These are phyloP conservation scores for Eurypyga helias DNA, from an alignment of 2,113 vertebrate species.

Conservation along the genomic window DNA sequence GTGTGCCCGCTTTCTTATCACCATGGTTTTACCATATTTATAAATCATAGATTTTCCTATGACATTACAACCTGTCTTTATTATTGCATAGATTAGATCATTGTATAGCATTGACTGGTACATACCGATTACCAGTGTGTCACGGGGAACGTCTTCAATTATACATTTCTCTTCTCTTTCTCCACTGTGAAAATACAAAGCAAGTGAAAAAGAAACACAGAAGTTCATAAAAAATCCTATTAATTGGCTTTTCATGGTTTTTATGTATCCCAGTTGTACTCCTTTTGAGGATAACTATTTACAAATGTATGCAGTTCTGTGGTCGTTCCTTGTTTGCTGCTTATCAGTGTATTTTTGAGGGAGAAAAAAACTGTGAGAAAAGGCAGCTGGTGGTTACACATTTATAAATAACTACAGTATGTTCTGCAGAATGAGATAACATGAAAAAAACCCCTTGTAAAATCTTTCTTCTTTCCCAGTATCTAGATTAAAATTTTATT, in stretches of 20 bases:
- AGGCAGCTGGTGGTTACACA: slow-evolving; percentile 44
- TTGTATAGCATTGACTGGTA: not conserved
- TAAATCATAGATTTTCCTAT: not conserved
- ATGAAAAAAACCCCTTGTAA: not conserved
- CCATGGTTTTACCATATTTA: not conserved
- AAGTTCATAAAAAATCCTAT: slow-evolving; percentile 64
- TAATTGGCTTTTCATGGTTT: slow-evolving; percentile 42
- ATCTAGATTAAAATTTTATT: not conserved
- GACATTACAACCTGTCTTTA: not conserved
- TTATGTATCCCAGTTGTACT: not conserved
- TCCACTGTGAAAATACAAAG: slow-evolving; percentile 89
- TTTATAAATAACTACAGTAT: slow-evolving; percentile 13
- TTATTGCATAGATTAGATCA: not conserved
- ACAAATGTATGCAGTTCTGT: not conserved
- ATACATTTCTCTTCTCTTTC: slow-evolving; percentile 90
- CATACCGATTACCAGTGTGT: slow-evolving; percentile 86
- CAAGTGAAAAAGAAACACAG: slow-evolving; percentile 70
- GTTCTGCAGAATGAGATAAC: slow-evolving; percentile 39
- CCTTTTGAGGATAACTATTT: not conserved
- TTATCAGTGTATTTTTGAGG: not conserved
- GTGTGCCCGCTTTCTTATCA: not conserved
- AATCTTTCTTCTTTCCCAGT: not conserved
- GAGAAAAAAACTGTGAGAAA: slow-evolving; percentile 61
- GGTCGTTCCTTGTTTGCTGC: not conserved
- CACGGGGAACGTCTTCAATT: slow-evolving; percentile 88